Evolutionary conservation across 2,113 vertebrate genomes (phyloP), one percentile per base, ranked within the genome.

Genomic region (Apteryx mantelli): DNA sequence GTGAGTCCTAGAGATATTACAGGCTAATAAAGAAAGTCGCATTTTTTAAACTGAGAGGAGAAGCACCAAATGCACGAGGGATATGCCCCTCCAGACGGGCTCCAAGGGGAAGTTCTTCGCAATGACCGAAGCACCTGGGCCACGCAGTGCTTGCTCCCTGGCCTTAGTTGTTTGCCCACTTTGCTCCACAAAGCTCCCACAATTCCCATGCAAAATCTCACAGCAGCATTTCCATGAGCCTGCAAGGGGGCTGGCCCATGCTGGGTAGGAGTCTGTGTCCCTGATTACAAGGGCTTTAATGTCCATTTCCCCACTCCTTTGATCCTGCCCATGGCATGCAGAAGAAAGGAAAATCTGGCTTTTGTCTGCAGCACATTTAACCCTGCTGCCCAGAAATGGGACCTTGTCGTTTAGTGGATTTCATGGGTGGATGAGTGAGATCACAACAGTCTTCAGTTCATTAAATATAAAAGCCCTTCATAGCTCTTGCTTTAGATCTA

Each of bases 361-460:
- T 96, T 97, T 96, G 89, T 97, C 96, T 95, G 88, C 78, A 90
- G 94, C 89, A 68, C 95, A 17, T 95, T 95, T 95, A 96, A 94
- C 95, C 94, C 46, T 1, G 1, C 89, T 95, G 96, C 94, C 91
- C 91, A 97, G 93, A 97, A 96, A 95, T 90, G 92, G 95, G 92
- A 96, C 97, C 97, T 88, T 95, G 96, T 96, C 96, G 95, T 79
- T 95, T 96, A 95, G 74, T 94, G 91, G 94, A 95, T 97, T 97
- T 97, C 96, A 97, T 96, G 97, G 97, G 82, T 97, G 96, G 94
- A 87, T 97, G 96, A 91, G 93, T 89, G 93, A 89, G 93, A 95
- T 97, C 95, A 97, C 95, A 96, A 93, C 84, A 94, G 82, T 77
- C 87, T 63, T 70, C 95, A 92, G 93, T 95, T 96, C 94, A 94